Evolutionary conservation across 2,888 invertebrate species (phyloP).

Genomic region (Amphimallon solstitiale): DNA sequence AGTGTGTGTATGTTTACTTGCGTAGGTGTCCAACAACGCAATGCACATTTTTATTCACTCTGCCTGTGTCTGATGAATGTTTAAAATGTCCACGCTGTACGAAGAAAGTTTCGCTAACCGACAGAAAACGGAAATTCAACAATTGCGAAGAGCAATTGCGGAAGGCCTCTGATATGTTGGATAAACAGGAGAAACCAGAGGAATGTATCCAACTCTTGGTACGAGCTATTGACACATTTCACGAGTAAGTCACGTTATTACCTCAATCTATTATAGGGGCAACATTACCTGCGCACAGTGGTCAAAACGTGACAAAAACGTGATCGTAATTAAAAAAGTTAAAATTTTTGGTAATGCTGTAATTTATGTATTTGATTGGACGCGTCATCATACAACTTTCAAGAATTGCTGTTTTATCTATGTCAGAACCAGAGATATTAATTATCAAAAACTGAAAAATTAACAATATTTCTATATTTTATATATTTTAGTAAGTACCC

Average conservation of each 20-base stretch:
- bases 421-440: too few species aligned
- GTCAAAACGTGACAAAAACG: neutral
- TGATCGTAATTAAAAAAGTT: too few species aligned
- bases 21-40: constrained; percentile 66
- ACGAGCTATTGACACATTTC: constrained; percentile 70
- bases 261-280: too few species aligned
- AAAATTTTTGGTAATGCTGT: too few species aligned
- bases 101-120: constrained; percentile 64
- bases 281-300: neutral
- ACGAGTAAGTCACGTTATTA: too few species aligned
- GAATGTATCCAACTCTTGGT: constrained; percentile 69
- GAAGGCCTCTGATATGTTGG: constrained; percentile 64
- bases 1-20: neutral
- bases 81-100: constrained; percentile 67
- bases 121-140: constrained; percentile 60
- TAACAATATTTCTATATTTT: too few species aligned
- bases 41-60: constrained; percentile 64
- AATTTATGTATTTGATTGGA: too few species aligned
- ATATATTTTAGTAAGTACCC: too few species aligned
- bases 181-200: constrained; percentile 63
- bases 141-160: constrained; percentile 66
- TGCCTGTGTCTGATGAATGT: constrained; percentile 60
- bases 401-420: too few species aligned
- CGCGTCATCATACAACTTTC: too few species aligned
- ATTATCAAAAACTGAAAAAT: neutral